These are phyloP conservation scores for Chlorodrepanis virens DNA, from an alignment of 2,113 vertebrate genomes.

Conservation along the genomic window DNA sequence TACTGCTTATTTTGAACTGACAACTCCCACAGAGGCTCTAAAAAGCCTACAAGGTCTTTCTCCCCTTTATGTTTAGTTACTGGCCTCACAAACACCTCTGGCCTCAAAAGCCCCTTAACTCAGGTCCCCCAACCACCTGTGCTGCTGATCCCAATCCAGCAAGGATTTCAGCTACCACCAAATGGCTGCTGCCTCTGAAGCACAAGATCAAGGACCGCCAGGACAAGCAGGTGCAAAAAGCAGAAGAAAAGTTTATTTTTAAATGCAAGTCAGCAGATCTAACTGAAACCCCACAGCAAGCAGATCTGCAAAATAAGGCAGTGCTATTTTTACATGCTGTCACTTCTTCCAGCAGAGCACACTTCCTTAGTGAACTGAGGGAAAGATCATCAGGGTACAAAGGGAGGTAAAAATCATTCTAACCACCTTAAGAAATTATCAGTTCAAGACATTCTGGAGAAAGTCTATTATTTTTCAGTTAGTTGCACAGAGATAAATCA, in stretches of 20 bases:
- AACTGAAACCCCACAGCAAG: slow-evolving; percentile 27
- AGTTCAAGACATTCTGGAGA: background rate
- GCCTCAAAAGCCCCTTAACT: background rate
- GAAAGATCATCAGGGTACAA: background rate
- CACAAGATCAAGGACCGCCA: background rate
- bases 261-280: slow-evolving; percentile 55
- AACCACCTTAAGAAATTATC: background rate
- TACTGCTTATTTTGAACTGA: background rate
- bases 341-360: background rate
- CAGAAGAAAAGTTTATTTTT: slow-evolving; percentile 42
- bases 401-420: background rate
- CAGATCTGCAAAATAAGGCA: slow-evolving; percentile 31
- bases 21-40: background rate
- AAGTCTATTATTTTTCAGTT: background rate
- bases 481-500: background rate
- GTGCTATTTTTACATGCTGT: slow-evolving; percentile 37
- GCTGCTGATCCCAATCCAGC: background rate
- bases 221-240: slow-evolving; percentile 50
- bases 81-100: background rate
- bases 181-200: background rate
- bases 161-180: background rate
- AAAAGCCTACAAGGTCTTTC: background rate
- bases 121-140: background rate
- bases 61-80: background rate
- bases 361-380: background rate